Conservation (phyloP, 2,797 vertebrate species). For the Pterois miles region DNA sequence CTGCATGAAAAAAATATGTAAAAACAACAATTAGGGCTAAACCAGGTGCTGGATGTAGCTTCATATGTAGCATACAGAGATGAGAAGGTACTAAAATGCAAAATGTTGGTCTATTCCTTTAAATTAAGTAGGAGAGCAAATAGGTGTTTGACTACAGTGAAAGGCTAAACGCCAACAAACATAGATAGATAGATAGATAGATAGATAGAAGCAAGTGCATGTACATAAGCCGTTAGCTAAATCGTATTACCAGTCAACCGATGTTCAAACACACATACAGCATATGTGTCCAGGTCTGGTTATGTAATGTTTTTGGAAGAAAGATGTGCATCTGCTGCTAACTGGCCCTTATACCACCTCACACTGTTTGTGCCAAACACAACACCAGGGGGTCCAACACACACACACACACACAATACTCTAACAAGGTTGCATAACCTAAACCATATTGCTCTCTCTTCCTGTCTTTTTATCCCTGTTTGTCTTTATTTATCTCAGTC, state of each 20-base stretch:
- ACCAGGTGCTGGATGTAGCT: neutral
- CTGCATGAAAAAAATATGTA: neutral
- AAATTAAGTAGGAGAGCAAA: too few relatives aligned
- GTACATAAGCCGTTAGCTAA: neutral
- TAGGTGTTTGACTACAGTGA: too few relatives aligned
- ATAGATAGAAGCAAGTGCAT: too few relatives aligned
- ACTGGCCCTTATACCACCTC: slow-evolving; percentile 51
- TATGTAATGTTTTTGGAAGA: slow-evolving; percentile 56
- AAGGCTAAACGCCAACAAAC: too few relatives aligned
- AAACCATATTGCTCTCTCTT: slow-evolving; percentile 10
- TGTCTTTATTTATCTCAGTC: slow-evolving; percentile 14
- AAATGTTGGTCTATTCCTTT: neutral
- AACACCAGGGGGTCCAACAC: slow-evolving; percentile 26
- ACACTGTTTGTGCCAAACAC: slow-evolving; percentile 44
- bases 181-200: too few relatives aligned
- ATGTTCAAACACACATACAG: slow-evolving; percentile 7
- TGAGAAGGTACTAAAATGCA: neutral
- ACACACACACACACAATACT: slow-evolving; percentile 30
- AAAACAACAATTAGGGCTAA: too few relatives aligned
- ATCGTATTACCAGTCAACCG: neutral
- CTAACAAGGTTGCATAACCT: slow-evolving; percentile 50
- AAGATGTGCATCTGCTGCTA: slow-evolving; percentile 56
- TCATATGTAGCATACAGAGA: neutral
- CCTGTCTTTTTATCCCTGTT: slow-evolving; percentile 15
- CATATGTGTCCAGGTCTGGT: slow-evolving; percentile 42